Evolutionary conservation across 2,888 invertebrate genomes (phyloP), one percentile per base, ranked within the genome.

Genomic region (Melanophora roralis): DNA sequence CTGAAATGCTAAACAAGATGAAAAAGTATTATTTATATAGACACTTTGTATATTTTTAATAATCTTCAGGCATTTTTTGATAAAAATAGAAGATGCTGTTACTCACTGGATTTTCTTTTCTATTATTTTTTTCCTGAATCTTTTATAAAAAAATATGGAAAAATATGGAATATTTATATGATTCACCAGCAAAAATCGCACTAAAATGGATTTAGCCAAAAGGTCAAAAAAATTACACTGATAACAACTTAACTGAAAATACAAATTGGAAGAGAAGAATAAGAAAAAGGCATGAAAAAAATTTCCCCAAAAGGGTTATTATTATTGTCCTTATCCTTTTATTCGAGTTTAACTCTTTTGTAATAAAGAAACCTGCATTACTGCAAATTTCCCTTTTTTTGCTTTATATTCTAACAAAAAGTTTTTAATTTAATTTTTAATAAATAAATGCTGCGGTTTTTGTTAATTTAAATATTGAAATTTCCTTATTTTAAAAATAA

Each of bases 151-250:
- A 36, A 49, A 53, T 38, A 14, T 47, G 14, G 11, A 49, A 19
- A 21, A 43, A 49, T 55, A 12, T 19, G 19, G 19, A 12, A 14
- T 55, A 19, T 55, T 14, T 36, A 55, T 19, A 34, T 32, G 53
- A 32, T 14, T 53, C 27, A 12, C 32, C n/a, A 40, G n/a, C 21
- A 38, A 32, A 40, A 43, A 14, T n/a, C 7, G 27, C 16, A 55
- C 11, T 14, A 47, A 40, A 47, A 62, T 62, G 60, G 21, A 73
- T 65, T 65, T 57, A 19, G 19, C 73, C 32, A 11, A 19, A 40
- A 16, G 73, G 12, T 38, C n/a, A 47, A 45, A 53, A 43, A 38
- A 55, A 73, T 64, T 55, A 47, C 38, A 64, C 45, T 55, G 34
- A 36, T 45, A 34, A 47, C 32, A 34, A 60, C 6, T 32, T 11